Percentiles rank a stretch among this genome's conserved stretches.
Evolutionary conservation across 2,113 vertebrate genomes (phyloP).

Genomic region (Origma solitaria): DNA sequence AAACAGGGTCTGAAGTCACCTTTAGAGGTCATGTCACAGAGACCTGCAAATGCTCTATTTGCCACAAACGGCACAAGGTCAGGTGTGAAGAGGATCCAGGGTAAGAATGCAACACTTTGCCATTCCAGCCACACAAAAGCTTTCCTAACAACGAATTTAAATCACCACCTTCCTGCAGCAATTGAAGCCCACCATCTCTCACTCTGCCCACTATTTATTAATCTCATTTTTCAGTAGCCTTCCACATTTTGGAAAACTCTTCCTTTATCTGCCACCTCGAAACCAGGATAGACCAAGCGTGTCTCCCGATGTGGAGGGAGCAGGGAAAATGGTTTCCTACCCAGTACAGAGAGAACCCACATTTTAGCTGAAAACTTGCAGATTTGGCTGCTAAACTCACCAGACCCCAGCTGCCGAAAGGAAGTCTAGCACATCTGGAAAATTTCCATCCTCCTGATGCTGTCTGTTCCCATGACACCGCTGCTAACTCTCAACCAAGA

Average conservation of each 20-base stretch:
- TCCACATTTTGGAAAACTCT: neutral
- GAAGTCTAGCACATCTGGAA: neutral
- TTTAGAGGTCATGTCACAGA: neutral
- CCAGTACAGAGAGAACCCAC: neutral
- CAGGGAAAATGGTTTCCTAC: neutral
- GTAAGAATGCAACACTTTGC: neutral
- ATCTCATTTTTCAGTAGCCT: neutral
- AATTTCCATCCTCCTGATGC: neutral
- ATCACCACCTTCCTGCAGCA: fast-evolving
- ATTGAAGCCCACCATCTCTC: neutral
- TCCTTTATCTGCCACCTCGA: neutral
- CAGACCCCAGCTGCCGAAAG: neutral
- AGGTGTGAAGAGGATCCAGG: neutral
- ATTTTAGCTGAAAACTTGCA: neutral
- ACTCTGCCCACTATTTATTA: neutral
- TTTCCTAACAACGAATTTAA: neutral
- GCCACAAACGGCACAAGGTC: neutral
- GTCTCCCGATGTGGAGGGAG: neutral
- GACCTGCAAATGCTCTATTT: neutral
- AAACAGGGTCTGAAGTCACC: neutral
- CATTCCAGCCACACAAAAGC: neutral
- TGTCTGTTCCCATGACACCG: neutral
- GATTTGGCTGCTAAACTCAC: neutral
- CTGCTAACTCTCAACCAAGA: neutral
- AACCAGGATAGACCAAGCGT: neutral